Evolutionary conservation across 1,140 invertebrate genomes (phyloP), one percentile per base, ranked within the genome.

Genomic region (Cheumatopsyche charites): DNA sequence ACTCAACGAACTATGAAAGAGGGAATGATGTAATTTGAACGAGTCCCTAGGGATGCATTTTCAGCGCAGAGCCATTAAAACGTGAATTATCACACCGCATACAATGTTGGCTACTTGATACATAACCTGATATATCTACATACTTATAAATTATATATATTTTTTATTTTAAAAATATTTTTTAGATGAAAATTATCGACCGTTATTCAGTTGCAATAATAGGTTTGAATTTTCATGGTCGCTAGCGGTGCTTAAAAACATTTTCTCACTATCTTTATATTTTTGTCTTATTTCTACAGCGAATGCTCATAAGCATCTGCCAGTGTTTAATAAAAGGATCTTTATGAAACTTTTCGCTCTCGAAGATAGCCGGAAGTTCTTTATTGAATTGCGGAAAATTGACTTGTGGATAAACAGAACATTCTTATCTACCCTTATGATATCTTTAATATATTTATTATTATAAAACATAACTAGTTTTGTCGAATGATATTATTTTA

Each of bases 11-110:
- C 55, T 58, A 58, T 26, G 23, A 58, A 58, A 58, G 55, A 58
- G 55, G 55, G 62, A 41, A 63, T 63, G 26, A 63, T 43, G 63
- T 45, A 66, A 43, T 66, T 66, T 66, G 63, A 68, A 68, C 66
- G 66, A 68, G 66, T 29, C 66, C 26, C 47, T 15, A n/a, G 47
- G 49, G 66, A 67, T 55, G 49, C 23, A 43, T 68, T 45, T 68
- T n/a, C 19, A 15, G 66, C 25, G 66, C 36, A 5, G 25, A 52
- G 41, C 49, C 66, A 55, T 68, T 68, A 68, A 68, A 68, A 55
- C 49, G 66, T 68, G 43, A 68, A 55, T 68, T 45, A 68, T 55
- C 23, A 11, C 66, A 9, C 23, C 12, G 25, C 63, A 29, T 29
- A 55, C 26, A 68, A 17, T 47, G 25, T 47, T 63, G n/a, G 23